Base-by-base conservation (phyloP, 2,888 invertebrate species). In the Drosophila eohydei region DNA sequence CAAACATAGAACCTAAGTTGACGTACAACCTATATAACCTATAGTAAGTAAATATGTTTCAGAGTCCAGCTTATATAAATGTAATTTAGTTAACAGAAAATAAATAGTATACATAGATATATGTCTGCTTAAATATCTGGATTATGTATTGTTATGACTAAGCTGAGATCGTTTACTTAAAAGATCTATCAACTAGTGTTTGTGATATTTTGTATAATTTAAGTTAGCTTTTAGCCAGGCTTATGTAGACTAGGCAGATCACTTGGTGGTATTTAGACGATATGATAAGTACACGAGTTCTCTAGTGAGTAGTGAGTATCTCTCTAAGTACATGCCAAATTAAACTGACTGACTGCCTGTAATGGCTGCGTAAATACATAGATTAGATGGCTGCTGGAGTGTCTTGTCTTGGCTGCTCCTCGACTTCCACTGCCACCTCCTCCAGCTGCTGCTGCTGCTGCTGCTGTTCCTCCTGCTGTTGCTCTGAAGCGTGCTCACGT, bases 211-310 rank as follows among this genome's bases (percentile, higher is more conserved):
- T 60, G 8, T 8, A 52, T 2, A n/a, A 12, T 44, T 28, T 40
- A 11, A 8, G 6, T 41, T 43, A 62, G 41, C 9, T n/a, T 59
- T 41, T 30, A 41, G 46, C n/a, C 8, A 28, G n/a, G 16, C 32
- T n/a, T 40, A 40, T 40, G 3, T n/a, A 32, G 21, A 70, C 57
- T 63, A 74, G 71, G 14, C 34, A 75, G 50, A 69, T 75, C 71
- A 73, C 65, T 57, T 67, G 65, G 55, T 64, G 21, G 48, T 69
- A 69, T 67, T 52, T 59, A 71, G 48, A 43, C 62, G 66, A 74
- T 76, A 71, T 83, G 81, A 74, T 81, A 78, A 77, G 83, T 77
- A 71, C 65, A 74, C 54, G 40, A 41, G 36, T 56, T 67, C 28
- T 14, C 54, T 60, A 16, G 1, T 8, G 30, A 32, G 34, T 34